Percentiles rank a stretch among this genome's conserved stretches.
Conservation (phyloP, 2,797 vertebrate genomes). For the Microctenopoma stevenorrisi region DNA sequence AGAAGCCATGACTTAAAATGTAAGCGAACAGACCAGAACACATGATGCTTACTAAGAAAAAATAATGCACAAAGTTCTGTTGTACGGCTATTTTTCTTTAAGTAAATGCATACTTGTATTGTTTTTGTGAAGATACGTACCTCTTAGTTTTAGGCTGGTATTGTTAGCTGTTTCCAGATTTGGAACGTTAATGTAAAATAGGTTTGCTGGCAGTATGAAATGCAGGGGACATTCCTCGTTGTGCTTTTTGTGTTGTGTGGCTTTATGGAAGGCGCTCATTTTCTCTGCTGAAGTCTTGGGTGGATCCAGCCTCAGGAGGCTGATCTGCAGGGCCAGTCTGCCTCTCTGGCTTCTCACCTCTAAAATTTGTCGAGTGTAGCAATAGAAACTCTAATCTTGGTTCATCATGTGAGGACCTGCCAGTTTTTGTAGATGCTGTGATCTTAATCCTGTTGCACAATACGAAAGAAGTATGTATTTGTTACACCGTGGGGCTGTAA, state of each 20-base stretch:
- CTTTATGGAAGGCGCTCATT: slow-evolving; percentile 86
- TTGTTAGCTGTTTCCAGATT: slow-evolving; percentile 47
- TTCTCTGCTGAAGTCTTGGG: slow-evolving; percentile 69
- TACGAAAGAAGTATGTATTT: slow-evolving; percentile 8
- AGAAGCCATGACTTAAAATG: slow-evolving; percentile 13
- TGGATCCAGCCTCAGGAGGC: slow-evolving; percentile 70
- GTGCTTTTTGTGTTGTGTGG: slow-evolving; percentile 85
- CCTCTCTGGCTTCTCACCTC: slow-evolving; percentile 40
- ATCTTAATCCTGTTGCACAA: slow-evolving; percentile 56
- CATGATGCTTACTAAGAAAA: neutral
- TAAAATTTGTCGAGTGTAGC: slow-evolving; percentile 23
- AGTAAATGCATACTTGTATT: slow-evolving; percentile 26
- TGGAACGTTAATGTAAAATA: slow-evolving; percentile 69
- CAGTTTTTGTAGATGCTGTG: slow-evolving; percentile 12
- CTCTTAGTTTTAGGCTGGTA: slow-evolving; percentile 49
- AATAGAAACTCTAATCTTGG: slow-evolving; percentile 33
- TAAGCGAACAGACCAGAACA: slow-evolving; percentile 11
- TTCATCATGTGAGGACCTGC: slow-evolving; percentile 46
- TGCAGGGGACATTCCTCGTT: slow-evolving; percentile 80
- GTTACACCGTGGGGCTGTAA: neutral
- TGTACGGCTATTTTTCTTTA: slow-evolving; percentile 20
- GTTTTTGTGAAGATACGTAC: slow-evolving; percentile 19
- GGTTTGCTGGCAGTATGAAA: slow-evolving; percentile 69
- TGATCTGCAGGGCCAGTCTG: slow-evolving; percentile 43
- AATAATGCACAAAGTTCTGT: slow-evolving; percentile 10